A percentile compares a stretch with the other conserved stretches of the same genome.
These are phyloP conservation scores for Mesoclemmys tuberculata DNA, from an alignment of 2,113 vertebrate species.

Conservation along the genomic window DNA sequence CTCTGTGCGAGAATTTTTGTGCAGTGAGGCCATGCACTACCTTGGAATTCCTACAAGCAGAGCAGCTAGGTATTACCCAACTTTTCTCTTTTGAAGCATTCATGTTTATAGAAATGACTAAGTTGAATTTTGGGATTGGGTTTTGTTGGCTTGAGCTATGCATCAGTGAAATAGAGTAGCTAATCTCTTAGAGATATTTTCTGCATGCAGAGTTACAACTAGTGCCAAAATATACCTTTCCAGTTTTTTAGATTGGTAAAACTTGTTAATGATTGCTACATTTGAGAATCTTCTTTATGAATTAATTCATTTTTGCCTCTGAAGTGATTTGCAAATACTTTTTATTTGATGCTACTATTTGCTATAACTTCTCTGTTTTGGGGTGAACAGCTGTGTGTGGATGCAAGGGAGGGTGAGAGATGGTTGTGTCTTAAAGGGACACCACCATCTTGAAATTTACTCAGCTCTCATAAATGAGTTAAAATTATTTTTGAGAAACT, in stretches of 20 bases:
- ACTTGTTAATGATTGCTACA: neutral
- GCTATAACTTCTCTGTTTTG: neutral
- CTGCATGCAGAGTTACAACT: neutral
- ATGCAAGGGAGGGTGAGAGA: neutral
- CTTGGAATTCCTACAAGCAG: slow-evolving; percentile 87
- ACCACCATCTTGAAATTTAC: neutral
- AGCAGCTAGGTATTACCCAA: slow-evolving; percentile 79
- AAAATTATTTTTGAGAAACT: neutral
- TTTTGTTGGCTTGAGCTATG: neutral
- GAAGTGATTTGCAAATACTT: neutral
- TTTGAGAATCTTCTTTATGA: neutral
- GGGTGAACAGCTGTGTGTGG: neutral
- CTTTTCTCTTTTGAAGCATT: slow-evolving; percentile 11
- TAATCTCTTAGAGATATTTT: neutral
- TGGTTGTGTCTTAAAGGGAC: neutral
- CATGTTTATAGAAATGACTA: neutral
- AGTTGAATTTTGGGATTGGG: neutral
- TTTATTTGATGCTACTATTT: neutral
- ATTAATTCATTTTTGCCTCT: neutral
- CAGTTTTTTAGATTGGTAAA: neutral
- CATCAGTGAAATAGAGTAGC: neutral
- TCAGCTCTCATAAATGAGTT: neutral
- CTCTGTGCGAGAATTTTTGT: slow-evolving; percentile 85
- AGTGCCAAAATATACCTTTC: neutral
- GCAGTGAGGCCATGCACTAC: slow-evolving; percentile 85